Conservation (phyloP, 1,140 invertebrate species). For the Drosophila jambulina region DNA sequence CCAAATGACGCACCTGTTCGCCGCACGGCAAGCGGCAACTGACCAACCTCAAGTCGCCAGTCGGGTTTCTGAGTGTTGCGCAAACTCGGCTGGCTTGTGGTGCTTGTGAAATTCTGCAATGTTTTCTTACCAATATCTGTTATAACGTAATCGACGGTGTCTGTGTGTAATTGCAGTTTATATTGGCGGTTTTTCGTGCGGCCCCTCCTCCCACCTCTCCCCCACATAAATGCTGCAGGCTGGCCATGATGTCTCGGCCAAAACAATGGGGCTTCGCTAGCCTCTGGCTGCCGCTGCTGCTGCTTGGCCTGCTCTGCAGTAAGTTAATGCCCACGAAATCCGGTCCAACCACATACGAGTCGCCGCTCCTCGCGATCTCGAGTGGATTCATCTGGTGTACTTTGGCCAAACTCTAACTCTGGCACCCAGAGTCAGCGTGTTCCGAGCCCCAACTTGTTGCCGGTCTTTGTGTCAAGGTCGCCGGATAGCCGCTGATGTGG, state of each 20-base stretch:
- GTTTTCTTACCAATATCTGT: constrained; percentile 7
- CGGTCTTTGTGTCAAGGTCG: constrained; percentile 83
- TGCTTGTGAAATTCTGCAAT: constrained; percentile 44
- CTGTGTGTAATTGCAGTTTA: constrained; percentile 47
- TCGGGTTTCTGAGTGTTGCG: constrained; percentile 41
- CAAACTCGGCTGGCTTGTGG: constrained; percentile 21
- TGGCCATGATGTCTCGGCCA: constrained; percentile 73
- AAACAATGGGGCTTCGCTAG: constrained; percentile 65
- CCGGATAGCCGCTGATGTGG: constrained; percentile 27
- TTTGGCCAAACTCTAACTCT: constrained; percentile 23
- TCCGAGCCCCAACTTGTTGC: constrained; percentile 55
- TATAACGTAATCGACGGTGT: constrained; percentile 53
- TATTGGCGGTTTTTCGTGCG: not conserved
- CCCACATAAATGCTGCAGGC: constrained; percentile 62
- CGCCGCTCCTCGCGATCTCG: constrained; percentile 12
- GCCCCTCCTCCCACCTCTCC: constrained; percentile 5
- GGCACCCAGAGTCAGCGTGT: constrained; percentile 23
- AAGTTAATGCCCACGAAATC: constrained; percentile 50
- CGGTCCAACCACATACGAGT: constrained; percentile 49
- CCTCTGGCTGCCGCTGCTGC: constrained; percentile 56
- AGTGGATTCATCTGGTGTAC: constrained; percentile 20
- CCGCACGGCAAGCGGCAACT: constrained; percentile 10
- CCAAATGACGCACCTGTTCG: constrained; percentile 53
- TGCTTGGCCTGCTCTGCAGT: constrained; percentile 66
- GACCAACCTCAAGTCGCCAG: constrained; percentile 48